phyloP scores from a whole-genome alignment of 1,140 invertebrate genomes.

The Periplaneta americana region DNA sequence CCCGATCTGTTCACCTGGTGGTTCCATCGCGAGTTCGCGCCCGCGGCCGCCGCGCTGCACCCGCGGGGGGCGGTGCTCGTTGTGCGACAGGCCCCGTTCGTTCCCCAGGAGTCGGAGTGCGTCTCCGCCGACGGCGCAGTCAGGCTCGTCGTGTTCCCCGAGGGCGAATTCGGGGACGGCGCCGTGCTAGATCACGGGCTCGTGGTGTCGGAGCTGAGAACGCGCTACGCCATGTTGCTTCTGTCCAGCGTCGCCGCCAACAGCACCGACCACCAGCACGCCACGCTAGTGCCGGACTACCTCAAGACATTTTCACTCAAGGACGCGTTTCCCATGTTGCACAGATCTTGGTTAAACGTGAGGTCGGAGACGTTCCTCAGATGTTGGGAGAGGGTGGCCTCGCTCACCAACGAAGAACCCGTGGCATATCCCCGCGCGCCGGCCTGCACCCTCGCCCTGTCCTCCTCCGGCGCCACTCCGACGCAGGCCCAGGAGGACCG shows the following conservation, averaged over 20 bases:
- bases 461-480: slow-evolving; percentile 15
- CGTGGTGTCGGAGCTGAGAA: slow-evolving; percentile 38
- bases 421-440: background rate
- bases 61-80: slow-evolving; percentile 38
- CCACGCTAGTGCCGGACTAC: slow-evolving; percentile 25
- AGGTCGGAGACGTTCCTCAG: slow-evolving; percentile 38
- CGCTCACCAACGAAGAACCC: background rate
- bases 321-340: slow-evolving; percentile 44
- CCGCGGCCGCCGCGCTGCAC: slow-evolving; percentile 43
- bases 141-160: slow-evolving; percentile 33
- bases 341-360: slow-evolving; percentile 43
- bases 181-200: slow-evolving; percentile 29
- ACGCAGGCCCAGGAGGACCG: slow-evolving; percentile 30
- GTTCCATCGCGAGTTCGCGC: slow-evolving; percentile 46
- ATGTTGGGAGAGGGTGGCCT: slow-evolving; percentile 30
- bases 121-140: slow-evolving; percentile 35
- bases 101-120: slow-evolving; percentile 36
- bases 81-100: slow-evolving; percentile 36
- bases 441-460: background rate
- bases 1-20: slow-evolving; percentile 47
- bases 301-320: slow-evolving; percentile 40
- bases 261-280: slow-evolving; percentile 15
- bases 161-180: slow-evolving; percentile 22
- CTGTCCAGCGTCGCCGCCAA: slow-evolving; percentile 7
- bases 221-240: slow-evolving; percentile 36